Percentiles rank a stretch among this genome's conserved stretches.
Evolutionary conservation across 2,113 vertebrate genomes (phyloP).

Genomic region (Eira barbara): DNA sequence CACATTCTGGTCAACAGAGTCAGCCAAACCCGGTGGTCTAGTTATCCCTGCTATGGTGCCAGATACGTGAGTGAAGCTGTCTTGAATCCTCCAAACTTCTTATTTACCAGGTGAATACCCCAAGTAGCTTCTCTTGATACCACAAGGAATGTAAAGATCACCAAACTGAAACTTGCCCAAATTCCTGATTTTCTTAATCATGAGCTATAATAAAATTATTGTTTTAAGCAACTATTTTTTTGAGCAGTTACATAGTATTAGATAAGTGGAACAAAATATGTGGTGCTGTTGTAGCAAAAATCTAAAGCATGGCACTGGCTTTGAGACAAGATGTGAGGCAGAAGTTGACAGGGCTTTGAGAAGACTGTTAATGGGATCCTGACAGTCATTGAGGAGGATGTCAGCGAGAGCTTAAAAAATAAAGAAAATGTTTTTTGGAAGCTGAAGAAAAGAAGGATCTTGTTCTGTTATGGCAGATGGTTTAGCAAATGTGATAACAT

Average conservation of each 20-base stretch:
- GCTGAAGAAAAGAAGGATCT: neutral
- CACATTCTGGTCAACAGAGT: neutral
- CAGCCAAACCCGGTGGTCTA: neutral
- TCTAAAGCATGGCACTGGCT: neutral
- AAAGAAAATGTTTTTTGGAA: neutral
- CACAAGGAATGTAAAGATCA: neutral
- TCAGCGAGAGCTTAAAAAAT: neutral
- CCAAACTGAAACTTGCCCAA: neutral
- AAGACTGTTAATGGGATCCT: neutral
- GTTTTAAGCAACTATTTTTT: neutral
- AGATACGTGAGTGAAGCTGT: neutral
- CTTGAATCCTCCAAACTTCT: neutral
- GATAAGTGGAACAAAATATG: neutral
- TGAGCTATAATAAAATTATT: neutral
- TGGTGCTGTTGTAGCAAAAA: neutral
- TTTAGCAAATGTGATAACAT: neutral
- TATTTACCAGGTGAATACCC: neutral
- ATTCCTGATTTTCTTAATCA: neutral
- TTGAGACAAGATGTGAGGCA: neutral
- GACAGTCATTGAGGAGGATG: neutral
- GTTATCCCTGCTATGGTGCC: neutral
- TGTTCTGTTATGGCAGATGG: neutral
- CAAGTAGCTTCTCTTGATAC: neutral
- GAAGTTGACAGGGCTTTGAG: neutral
- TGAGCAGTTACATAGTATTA: neutral